These are phyloP conservation scores for Autographa gamma DNA, from an alignment of 2,888 invertebrate genomes.

Conservation along the genomic window DNA sequence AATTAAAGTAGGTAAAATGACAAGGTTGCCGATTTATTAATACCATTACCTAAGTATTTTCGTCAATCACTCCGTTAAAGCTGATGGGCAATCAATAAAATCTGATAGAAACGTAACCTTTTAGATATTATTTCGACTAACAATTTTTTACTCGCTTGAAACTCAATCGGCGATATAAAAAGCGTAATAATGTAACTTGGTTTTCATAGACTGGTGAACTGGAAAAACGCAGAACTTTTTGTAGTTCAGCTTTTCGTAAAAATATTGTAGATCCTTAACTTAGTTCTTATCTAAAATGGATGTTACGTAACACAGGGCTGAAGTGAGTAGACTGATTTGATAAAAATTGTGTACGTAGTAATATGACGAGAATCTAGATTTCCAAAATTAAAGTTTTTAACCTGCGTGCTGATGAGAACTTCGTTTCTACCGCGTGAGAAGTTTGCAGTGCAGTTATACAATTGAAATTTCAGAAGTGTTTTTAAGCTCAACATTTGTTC, in stretches of 20 bases:
- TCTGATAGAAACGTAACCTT: background rate
- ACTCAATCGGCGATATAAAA: background rate
- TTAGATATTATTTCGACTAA: background rate
- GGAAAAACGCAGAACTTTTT: background rate
- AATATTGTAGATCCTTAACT: background rate
- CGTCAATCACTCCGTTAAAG: background rate
- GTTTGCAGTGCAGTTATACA: too few relatives aligned
- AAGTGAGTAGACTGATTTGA: too few relatives aligned
- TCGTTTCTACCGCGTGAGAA: too few relatives aligned
- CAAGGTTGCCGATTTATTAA: background rate
- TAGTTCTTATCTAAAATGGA: background rate
- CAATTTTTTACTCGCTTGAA: conserved; percentile 2
- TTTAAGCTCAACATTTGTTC: too few relatives aligned
- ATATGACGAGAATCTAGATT: too few relatives aligned
- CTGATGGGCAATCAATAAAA: conserved; percentile 1
- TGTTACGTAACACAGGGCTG: background rate
- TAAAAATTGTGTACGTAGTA: too few relatives aligned
- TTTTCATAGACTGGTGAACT: background rate
- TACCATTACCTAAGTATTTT: background rate
- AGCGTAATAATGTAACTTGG: background rate
- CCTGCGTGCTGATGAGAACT: too few relatives aligned
- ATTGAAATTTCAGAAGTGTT: too few relatives aligned
- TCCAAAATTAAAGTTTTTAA: too few relatives aligned
- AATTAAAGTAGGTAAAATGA: too few relatives aligned
- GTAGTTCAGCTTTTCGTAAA: background rate